Base-by-base conservation (phyloP, 2,797 vertebrate species). In the Paramormyrops hopkinsi region DNA sequence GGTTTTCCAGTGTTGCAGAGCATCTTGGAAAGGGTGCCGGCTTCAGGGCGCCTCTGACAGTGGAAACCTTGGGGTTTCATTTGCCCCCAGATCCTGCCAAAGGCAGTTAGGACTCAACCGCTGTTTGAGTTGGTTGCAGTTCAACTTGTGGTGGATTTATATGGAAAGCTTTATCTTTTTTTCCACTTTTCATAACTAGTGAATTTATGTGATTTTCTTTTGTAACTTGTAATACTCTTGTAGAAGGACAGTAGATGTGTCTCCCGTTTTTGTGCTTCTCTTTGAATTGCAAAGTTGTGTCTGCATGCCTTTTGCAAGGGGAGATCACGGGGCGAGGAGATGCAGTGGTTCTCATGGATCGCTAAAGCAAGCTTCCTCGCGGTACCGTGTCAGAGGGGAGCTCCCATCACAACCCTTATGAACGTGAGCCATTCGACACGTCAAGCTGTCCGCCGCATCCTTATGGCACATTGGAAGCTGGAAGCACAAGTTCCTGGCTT, bases 51-150 rank as follows among this genome's bases (percentile, higher is more conserved):
- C 50, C 50, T 84, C 33, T 8, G 76, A 54, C 53, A 41, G 89
- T 8, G 89, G 89, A 44, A 54, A 41, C 37, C 84, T 22, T 19
- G 84, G 84, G 62, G 11, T 46, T 76, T 41, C n/a, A 17, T 62
- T 17, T 22, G 6, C 29, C 44, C 46, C 17, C 2, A 14, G 14
- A 17, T 92, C 92, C 92, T 93, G 92, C 90, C 91, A 93, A 87
- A 88, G 92, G 92, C 93, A 94, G 92, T 92, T 91, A 92, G 91
- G 92, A 93, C 93, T 93, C 29, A 91, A 94, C 92, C 93, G 89
- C 90, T 96, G 93, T 95, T 96, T 96, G 92, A 94, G 90, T 95
- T 96, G 95, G 95, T 94, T 90, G 90, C 69, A 88, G 92, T 95
- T 95, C 95, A 94, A 92, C 92, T 91, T 92, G 92, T 65, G 90